A percentile compares a stretch with the other conserved stretches of the same genome.
phyloP scores from a whole-genome alignment of 1,140 invertebrate species.

The Meteorus sp. region DNA sequence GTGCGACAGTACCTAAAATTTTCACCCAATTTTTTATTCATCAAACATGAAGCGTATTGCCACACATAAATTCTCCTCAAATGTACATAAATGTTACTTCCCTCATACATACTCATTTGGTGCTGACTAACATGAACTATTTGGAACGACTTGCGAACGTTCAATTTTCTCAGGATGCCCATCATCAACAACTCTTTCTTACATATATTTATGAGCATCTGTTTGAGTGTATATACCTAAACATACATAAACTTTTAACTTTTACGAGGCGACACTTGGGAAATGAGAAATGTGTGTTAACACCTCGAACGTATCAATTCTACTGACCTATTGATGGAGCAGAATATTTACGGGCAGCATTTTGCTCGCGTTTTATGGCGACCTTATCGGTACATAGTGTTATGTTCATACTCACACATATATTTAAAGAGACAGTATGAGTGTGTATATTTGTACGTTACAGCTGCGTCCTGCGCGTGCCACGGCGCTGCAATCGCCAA shows the following conservation, averaged over 20 bases:
- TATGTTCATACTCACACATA: conserved; percentile 1
- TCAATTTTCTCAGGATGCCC: too few relatives aligned
- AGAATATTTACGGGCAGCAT: conserved; percentile 20
- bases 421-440: too few relatives aligned
- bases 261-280: not conserved
- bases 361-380: conserved; percentile 12
- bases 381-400: conserved; percentile 11
- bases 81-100: too few relatives aligned
- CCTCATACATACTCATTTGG: too few relatives aligned
- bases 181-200: too few relatives aligned
- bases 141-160: too few relatives aligned
- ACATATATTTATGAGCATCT: too few relatives aligned
- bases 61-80: too few relatives aligned
- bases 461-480: not conserved
- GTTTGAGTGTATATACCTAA: not conserved
- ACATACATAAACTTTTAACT: not conserved
- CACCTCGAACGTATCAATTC: conserved; percentile 34
- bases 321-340: conserved; percentile 18
- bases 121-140: too few relatives aligned
- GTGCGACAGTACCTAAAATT: too few relatives aligned
- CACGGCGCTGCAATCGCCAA: not conserved
- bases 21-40: too few relatives aligned
- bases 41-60: too few relatives aligned
- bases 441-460: conserved; percentile 10
- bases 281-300: not conserved